phyloP scores from a whole-genome alignment of 2,888 invertebrate genomes.

The Lumbricus terrestris region DNA sequence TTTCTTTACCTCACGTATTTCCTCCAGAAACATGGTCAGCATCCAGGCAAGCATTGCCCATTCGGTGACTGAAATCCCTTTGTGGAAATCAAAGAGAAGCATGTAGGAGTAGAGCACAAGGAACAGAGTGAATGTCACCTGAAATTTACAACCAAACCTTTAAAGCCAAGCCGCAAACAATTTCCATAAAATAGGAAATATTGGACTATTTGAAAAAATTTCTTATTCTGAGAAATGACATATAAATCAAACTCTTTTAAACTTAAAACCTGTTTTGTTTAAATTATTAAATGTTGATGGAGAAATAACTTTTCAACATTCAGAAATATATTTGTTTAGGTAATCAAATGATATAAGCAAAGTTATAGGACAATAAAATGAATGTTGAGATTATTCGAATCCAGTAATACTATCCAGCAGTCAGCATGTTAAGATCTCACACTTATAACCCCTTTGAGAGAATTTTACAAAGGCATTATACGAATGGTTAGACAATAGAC shows the following conservation, averaged over 20 bases:
- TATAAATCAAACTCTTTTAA: neutral
- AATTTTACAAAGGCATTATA: neutral
- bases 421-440: too few relatives aligned
- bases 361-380: too few relatives aligned
- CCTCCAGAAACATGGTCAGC: conserved; percentile 52
- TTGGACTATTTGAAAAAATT: too few relatives aligned
- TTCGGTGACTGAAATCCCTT: conserved; percentile 48
- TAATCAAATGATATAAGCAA: neutral
- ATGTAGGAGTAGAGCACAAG: conserved; percentile 57
- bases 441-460: too few relatives aligned
- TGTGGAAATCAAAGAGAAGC: conserved; percentile 56
- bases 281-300: neutral
- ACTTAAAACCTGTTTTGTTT: neutral
- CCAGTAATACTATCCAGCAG: too few relatives aligned
- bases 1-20: conserved; percentile 46
- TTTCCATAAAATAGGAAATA: too few relatives aligned
- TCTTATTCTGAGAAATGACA: neutral
- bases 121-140: conserved; percentile 49
- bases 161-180: neutral
- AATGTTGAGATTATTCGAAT: too few relatives aligned
- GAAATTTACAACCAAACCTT: neutral
- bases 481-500: neutral
- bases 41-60: conserved; percentile 56
- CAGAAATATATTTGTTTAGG: neutral
- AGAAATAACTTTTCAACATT: too few relatives aligned